Percentiles rank a stretch among this genome's conserved stretches.
phyloP scores from a whole-genome alignment of 2,888 invertebrate species.

The Philaethria dido region DNA sequence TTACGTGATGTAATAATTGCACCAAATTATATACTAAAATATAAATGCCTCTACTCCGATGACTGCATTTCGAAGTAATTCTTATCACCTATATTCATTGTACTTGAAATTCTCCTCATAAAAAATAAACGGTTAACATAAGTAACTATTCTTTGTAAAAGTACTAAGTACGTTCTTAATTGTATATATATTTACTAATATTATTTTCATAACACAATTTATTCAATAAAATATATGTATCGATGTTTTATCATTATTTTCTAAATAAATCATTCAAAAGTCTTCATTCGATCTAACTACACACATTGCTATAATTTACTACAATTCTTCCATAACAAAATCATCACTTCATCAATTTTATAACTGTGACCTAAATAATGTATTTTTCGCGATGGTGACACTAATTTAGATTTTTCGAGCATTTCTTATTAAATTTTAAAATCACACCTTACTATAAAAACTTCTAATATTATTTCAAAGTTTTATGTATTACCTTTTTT shows the following conservation, averaged over 20 bases:
- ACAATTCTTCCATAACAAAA: slow-evolving; percentile 15
- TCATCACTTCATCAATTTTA: slow-evolving; percentile 8
- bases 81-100: slow-evolving; percentile 34
- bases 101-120: slow-evolving; percentile 31
- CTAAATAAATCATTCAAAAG: slow-evolving; percentile 6
- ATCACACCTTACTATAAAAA: neutral
- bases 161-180: slow-evolving; percentile 31
- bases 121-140: slow-evolving; percentile 28
- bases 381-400: neutral
- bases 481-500: neutral
- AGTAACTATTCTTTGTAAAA: slow-evolving; percentile 30
- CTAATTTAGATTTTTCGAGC: no score
- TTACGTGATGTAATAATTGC: slow-evolving; percentile 29
- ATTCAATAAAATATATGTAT: slow-evolving; percentile 26
- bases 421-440: neutral
- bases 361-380: slow-evolving; percentile 14
- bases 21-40: slow-evolving; percentile 10
- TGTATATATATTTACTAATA: slow-evolving; percentile 19
- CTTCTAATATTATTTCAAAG: neutral
- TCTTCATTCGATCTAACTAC: slow-evolving; percentile 9
- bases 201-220: slow-evolving; percentile 24
- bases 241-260: slow-evolving; percentile 20
- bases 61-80: slow-evolving; percentile 5
- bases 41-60: slow-evolving; percentile 11
- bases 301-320: slow-evolving; percentile 11